Conservation (phyloP, 2,113 vertebrate genomes). For the Sarotherodon lohbergeri region DNA sequence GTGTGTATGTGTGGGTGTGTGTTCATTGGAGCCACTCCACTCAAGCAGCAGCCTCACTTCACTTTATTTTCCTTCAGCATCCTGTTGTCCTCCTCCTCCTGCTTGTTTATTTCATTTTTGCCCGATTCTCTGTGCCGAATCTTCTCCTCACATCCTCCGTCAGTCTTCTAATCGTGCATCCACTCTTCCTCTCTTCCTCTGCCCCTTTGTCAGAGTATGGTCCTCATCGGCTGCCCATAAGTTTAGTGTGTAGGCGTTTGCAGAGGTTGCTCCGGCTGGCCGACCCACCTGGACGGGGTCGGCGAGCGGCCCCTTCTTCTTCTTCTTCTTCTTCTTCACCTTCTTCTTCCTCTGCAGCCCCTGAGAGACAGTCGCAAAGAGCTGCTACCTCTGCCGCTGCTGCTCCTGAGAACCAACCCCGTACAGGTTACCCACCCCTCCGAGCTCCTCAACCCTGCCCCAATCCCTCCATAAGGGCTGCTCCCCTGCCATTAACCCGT, state of each 20-base stretch:
- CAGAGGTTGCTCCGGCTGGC: conserved; percentile 92
- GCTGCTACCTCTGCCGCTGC: conserved; percentile 57
- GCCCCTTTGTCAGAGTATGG: conserved; percentile 81
- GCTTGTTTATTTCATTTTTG: not conserved
- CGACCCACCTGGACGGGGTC: conserved; percentile 88
- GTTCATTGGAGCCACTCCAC: conserved; percentile 42
- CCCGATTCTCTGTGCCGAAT: not conserved
- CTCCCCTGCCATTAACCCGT: not conserved
- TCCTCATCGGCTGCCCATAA: conserved; percentile 86
- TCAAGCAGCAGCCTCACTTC: conserved; percentile 49
- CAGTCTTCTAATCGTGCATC: conserved; percentile 26
- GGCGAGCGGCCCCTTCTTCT: conserved; percentile 66
- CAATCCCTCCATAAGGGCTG: not conserved
- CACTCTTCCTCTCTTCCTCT: conserved; percentile 59
- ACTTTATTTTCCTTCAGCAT: conserved; percentile 34
- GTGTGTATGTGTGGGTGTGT: not conserved
- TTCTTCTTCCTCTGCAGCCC: conserved; percentile 52
- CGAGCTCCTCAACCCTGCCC: not conserved
- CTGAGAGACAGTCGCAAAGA: conserved; percentile 65
- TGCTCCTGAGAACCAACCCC: conserved; percentile 65
- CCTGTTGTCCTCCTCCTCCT: conserved; percentile 4
- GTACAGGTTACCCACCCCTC: conserved; percentile 79
- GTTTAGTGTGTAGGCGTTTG: conserved; percentile 97
- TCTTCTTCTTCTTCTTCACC: conserved; percentile 6
- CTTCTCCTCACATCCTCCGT: conserved; percentile 15